Conservation (phyloP, 2,888 invertebrate genomes). For the Cataglyphis altisquamis region DNA sequence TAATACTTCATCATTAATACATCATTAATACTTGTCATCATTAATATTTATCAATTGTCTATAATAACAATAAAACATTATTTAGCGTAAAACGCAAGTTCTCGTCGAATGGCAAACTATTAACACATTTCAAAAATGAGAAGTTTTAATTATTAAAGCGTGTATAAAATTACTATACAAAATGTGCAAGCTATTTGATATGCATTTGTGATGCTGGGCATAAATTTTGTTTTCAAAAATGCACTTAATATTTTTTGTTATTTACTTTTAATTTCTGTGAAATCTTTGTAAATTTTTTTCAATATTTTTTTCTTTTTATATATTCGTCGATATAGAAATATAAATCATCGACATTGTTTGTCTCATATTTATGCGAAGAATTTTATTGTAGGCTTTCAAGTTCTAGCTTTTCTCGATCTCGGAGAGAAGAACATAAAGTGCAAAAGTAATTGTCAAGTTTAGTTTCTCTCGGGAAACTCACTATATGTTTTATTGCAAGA, state of each 20-base stretch:
- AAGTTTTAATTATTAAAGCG: slow-evolving; percentile 13
- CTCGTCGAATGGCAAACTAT: neutral
- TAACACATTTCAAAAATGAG: neutral
- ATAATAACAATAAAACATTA: neutral
- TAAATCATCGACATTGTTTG: neutral
- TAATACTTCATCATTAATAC: too few relatives aligned
- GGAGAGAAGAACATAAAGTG: slow-evolving; percentile 21
- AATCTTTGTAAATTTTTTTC: neutral
- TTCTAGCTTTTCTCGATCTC: neutral
- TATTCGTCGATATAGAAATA: neutral
- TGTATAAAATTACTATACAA: neutral
- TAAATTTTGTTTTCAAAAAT: neutral
- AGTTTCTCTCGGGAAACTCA: slow-evolving; percentile 11
- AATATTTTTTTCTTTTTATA: neutral
- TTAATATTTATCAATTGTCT: neutral
- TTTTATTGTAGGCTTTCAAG: slow-evolving; percentile 19
- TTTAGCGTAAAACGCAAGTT: neutral
- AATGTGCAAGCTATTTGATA: neutral
- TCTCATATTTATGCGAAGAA: neutral
- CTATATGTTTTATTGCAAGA: slow-evolving; percentile 25
- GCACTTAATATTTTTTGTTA: neutral
- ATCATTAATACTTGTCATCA: neutral
- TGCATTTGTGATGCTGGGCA: neutral
- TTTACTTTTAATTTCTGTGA: neutral
- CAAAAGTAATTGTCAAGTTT: slow-evolving; percentile 41